Evolutionary conservation across 2,888 invertebrate genomes (phyloP), one percentile per base, ranked within the genome.

Genomic region (Sphinx pinastri): DNA sequence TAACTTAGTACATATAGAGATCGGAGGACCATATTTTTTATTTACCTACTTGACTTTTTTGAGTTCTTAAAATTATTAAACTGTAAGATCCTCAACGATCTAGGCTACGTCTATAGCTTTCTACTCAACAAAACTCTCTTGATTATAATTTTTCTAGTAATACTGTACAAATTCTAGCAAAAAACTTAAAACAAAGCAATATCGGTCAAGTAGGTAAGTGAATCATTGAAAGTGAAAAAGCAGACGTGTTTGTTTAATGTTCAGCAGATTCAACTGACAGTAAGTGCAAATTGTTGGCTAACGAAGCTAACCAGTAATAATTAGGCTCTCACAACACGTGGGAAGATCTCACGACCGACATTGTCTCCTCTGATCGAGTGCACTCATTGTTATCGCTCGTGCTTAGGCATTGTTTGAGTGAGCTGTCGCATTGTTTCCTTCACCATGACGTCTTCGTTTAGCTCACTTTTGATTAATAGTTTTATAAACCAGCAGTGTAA

Each of bases 281-380:
- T 83, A 84, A 78, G 80, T 77, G 84, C 76, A 82, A 87, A 87
- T 84, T 80, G 87, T 89, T 90, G 84, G 88, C 86, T 86, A 91
- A 88, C 83, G 74, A 84, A 80, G 88, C 86, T 85, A 91, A 88
- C 82, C 72, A 84, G 81, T 86, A 88, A 89, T 87, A 85, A 88
- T 83, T 77, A 81, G 74, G 77, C 75, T 79, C 77, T 73, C 81
- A 80, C 78, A 78, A 77, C 79, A 82, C 90, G 91, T 93, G 93
- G 85, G 93, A 93, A 85, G 79, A 79, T 93, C 92, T 83, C 93
- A 93, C 91, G 90, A 76, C 75, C 74, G 31, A 71, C 76, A 82
- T 85, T 84, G 84, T 80, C 74, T 75, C 75, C 73, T 79, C 79
- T 81, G 86, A 88, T 88, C 85, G 82, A 83, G 84, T 86, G 87